A percentile compares a stretch with the other conserved stretches of the same genome.
Conservation (phyloP, 2,797 vertebrate genomes). For the Rhinoraja longicauda region DNA sequence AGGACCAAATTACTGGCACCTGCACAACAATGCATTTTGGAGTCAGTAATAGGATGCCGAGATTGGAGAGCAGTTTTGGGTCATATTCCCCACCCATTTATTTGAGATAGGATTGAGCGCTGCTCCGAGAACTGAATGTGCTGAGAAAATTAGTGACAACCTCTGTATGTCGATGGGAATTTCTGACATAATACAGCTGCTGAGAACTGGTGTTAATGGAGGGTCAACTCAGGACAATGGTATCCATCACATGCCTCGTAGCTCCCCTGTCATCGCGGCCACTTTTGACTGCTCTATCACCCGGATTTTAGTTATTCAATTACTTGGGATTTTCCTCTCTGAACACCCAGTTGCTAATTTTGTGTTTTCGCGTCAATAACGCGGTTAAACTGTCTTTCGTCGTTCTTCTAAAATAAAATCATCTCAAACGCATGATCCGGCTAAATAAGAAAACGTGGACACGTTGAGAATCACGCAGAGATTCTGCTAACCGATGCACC, state of each 20-base stretch:
- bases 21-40: constrained; percentile 67
- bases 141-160: constrained; percentile 72
- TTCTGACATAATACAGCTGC: constrained; percentile 80
- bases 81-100: constrained; percentile 65
- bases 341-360: constrained; percentile 15
- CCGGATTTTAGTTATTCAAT: constrained; percentile 77
- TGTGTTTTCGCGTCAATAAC: background rate
- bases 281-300: constrained; percentile 70
- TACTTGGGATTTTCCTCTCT: constrained; percentile 49
- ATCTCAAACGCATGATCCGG: background rate
- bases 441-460: background rate
- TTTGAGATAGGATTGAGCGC: constrained; percentile 57
- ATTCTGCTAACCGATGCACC: background rate
- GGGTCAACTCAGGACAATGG: constrained; percentile 86
- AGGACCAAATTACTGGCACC: constrained; percentile 77
- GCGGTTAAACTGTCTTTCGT: constrained; percentile 6
- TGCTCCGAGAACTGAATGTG: constrained; percentile 61
- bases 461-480: background rate
- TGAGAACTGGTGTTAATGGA: constrained; percentile 86
- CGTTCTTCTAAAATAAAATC: background rate
- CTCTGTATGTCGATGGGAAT: constrained; percentile 67
- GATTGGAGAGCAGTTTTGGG: constrained; percentile 58
- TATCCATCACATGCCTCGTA: constrained; percentile 81
- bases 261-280: constrained; percentile 71
- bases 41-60: constrained; percentile 60